Evolutionary conservation across 2,113 vertebrate species (phyloP).

Genomic region (Microtus pennsylvanicus): DNA sequence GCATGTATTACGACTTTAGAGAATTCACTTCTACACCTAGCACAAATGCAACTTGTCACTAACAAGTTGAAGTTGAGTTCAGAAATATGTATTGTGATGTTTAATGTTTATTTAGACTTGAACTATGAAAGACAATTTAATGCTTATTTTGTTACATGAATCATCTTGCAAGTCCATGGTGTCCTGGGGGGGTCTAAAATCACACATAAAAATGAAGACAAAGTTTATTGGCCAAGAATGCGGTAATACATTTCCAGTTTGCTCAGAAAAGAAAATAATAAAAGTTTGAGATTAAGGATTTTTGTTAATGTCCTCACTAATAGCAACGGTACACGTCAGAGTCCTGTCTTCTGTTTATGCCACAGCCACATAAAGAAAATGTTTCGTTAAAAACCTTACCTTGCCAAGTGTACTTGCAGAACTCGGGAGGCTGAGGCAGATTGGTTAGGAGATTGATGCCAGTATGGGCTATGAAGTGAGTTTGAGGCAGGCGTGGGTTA

Average conservation of each 20-base stretch:
- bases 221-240: slow-evolving; percentile 41
- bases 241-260: neutral
- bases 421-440: neutral
- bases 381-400: neutral
- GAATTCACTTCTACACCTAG: neutral
- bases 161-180: neutral
- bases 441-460: neutral
- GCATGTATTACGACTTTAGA: neutral
- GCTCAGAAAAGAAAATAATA: neutral
- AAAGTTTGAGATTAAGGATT: slow-evolving; percentile 26
- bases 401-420: neutral
- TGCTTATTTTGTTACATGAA: neutral
- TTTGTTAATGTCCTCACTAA: slow-evolving; percentile 5
- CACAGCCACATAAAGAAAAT: neutral
- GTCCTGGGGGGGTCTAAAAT: neutral
- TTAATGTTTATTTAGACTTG: slow-evolving; percentile 42
- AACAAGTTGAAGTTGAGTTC: neutral
- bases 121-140: slow-evolving; percentile 44
- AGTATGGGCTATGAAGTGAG: neutral
- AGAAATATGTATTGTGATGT: slow-evolving; percentile 17
- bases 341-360: slow-evolving; percentile 9
- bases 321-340: slow-evolving; percentile 9
- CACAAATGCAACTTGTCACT: neutral
- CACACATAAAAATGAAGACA: neutral
- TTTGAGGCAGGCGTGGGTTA: neutral